Conservation (phyloP, 1,140 invertebrate species). For the Aphis gossypii region DNA sequence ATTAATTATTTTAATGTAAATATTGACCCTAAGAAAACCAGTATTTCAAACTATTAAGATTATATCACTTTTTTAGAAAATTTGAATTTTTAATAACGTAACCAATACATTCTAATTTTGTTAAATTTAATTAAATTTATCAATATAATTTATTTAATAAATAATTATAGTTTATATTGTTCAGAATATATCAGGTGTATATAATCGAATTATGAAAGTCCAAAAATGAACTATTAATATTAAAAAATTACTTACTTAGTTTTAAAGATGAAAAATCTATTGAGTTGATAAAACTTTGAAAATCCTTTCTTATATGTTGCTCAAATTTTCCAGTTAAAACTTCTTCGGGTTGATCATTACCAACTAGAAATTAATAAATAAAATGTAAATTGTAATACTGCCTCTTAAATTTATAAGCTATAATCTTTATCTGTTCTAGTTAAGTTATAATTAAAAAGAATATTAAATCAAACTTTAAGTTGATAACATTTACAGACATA, state of each 20-base stretch:
- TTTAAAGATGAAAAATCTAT: neutral
- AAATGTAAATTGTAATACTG: neutral
- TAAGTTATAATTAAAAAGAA: too few species aligned
- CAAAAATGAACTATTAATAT: neutral
- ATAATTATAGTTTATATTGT: too few species aligned
- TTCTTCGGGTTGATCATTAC: neutral
- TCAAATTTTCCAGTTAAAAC: neutral
- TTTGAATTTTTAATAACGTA: too few species aligned
- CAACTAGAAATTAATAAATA: neutral
- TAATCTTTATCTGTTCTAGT: too few species aligned
- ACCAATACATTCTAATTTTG: neutral
- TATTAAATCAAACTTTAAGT: too few species aligned
- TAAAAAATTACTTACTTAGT: neutral
- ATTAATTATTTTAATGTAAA: too few species aligned
- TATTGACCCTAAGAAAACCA: too few species aligned
- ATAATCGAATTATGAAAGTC: neutral
- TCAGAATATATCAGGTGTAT: too few species aligned
- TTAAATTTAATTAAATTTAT: neutral
- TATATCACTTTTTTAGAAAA: neutral
- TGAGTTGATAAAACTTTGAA: neutral
- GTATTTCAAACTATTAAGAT: too few species aligned
- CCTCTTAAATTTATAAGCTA: neutral
- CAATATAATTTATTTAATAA: neutral
- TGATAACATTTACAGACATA: too few species aligned
- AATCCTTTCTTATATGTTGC: neutral